Conservation (phyloP, 1,140 invertebrate species). For the Megalonaias nervosa region DNA sequence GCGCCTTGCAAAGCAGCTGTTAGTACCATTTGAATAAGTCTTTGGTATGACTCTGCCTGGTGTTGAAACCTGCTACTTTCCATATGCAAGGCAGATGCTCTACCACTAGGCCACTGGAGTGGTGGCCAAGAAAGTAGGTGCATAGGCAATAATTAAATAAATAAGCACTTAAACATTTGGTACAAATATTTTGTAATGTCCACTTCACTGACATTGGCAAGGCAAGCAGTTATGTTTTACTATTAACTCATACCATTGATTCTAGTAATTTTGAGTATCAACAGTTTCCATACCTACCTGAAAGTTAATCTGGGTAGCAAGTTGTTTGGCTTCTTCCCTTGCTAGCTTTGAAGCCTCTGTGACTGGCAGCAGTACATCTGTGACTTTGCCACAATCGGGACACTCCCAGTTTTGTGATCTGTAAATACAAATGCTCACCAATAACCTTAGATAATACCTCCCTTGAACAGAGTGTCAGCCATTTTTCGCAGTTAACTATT, state of each 20-base stretch:
- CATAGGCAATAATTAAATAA: no score
- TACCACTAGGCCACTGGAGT: no score
- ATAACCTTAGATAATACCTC: neutral
- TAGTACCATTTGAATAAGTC: no score
- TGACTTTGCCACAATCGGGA: constrained; percentile 64
- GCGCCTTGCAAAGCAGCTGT: no score
- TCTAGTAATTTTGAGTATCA: neutral
- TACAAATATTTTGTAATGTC: neutral
- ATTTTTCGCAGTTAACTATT: no score
- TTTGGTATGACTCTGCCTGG: no score
- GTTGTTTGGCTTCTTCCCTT: constrained; percentile 65
- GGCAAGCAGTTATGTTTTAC: neutral
- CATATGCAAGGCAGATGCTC: no score
- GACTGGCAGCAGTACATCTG: constrained; percentile 58
- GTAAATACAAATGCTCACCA: neutral
- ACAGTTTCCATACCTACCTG: constrained; percentile 47
- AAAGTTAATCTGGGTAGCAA: constrained; percentile 69
- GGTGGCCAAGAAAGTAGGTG: no score
- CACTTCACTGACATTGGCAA: neutral
- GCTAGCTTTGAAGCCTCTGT: constrained; percentile 64
- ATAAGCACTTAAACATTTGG: no score
- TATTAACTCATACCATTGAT: neutral
- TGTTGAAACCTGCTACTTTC: no score
- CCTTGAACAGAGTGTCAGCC: no score
- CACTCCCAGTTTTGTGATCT: constrained; percentile 69